Conservation (phyloP, 1,140 invertebrate genomes). For the Hyposmocoma kahamanoa region DNA sequence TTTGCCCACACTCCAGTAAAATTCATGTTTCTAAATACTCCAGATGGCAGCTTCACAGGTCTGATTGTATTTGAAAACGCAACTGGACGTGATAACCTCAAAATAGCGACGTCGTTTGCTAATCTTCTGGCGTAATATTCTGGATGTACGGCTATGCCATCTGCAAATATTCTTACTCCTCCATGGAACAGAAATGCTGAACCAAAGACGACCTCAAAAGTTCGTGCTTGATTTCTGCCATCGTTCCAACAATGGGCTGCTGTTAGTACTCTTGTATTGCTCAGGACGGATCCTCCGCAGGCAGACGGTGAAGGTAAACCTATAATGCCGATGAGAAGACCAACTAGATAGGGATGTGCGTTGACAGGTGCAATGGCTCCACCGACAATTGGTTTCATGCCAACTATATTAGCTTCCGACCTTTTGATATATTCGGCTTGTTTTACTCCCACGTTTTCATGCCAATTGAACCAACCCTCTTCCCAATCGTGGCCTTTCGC, state of each 20-base stretch:
- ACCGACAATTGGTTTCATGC: conserved; percentile 31
- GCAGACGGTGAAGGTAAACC: conserved; percentile 26
- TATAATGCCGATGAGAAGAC: conserved; percentile 37
- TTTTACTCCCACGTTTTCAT: conserved; percentile 31
- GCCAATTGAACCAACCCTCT: conserved; percentile 23
- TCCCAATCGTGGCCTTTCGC: neutral
- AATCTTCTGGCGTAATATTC: conserved; percentile 30
- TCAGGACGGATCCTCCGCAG: conserved; percentile 41
- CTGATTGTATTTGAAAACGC: conserved; percentile 22
- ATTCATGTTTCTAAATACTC: conserved; percentile 18
- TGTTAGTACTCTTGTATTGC: conserved; percentile 32
- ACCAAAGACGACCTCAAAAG: conserved; percentile 39
- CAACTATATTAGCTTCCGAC: conserved; percentile 13
- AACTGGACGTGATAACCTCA: conserved; percentile 27
- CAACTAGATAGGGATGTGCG: conserved; percentile 41
- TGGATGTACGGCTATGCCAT: conserved; percentile 27
- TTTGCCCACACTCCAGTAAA: conserved; percentile 22
- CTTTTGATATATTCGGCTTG: conserved; percentile 29
- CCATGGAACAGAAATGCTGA: conserved; percentile 38
- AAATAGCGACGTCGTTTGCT: conserved; percentile 46
- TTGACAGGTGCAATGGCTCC: conserved; percentile 29
- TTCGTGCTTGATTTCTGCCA: conserved; percentile 33
- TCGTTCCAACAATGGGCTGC: conserved; percentile 54
- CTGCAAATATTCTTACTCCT: conserved; percentile 27
- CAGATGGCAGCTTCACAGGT: conserved; percentile 28